A percentile compares a stretch with the other conserved stretches of the same genome.
These are phyloP conservation scores for Platyscapa corneri DNA, from an alignment of 1,140 invertebrate genomes.

Conservation along the genomic window DNA sequence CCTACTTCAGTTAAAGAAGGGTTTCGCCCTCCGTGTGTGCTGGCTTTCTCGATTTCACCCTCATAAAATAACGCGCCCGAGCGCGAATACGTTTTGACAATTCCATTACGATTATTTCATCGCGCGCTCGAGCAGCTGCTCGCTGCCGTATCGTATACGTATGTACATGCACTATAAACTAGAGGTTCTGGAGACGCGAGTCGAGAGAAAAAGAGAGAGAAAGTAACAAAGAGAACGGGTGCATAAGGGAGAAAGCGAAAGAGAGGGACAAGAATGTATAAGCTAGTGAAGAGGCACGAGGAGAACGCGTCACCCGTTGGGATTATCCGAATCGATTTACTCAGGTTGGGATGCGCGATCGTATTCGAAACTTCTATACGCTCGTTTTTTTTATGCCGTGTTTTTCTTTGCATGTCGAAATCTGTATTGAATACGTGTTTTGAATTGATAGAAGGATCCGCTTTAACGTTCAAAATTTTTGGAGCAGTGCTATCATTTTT, in stretches of 20 bases:
- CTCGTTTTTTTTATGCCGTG: slow-evolving; percentile 5
- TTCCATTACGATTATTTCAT: slow-evolving; percentile 70
- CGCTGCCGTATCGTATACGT: slow-evolving; percentile 10
- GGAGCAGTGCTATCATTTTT: slow-evolving; percentile 28
- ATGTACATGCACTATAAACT: background rate
- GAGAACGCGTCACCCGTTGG: slow-evolving; percentile 32
- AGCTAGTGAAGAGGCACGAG: slow-evolving; percentile 18
- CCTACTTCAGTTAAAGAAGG: slow-evolving; percentile 58
- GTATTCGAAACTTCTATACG: background rate
- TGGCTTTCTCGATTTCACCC: slow-evolving; percentile 59
- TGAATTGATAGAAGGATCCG: slow-evolving; percentile 35
- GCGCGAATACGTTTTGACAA: slow-evolving; percentile 68
- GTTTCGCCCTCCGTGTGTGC: slow-evolving; percentile 48
- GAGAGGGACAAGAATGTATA: background rate
- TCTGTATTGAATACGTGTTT: slow-evolving; percentile 49
- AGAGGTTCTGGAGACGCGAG: slow-evolving; percentile 5
- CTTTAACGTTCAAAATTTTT: slow-evolving; percentile 22
- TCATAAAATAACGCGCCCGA: slow-evolving; percentile 67
- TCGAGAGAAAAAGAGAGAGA: slow-evolving; percentile 3
- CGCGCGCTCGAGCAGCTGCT: slow-evolving; percentile 60
- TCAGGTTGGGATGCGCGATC: slow-evolving; percentile 21
- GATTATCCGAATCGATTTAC: slow-evolving; percentile 51
- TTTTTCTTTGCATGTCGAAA: slow-evolving; percentile 11
- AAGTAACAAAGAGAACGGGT: background rate
- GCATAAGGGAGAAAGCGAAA: background rate